Evolutionary conservation across 2,888 invertebrate genomes (phyloP), one percentile per base, ranked within the genome.

Genomic region (Yponomeuta plumbellus): DNA sequence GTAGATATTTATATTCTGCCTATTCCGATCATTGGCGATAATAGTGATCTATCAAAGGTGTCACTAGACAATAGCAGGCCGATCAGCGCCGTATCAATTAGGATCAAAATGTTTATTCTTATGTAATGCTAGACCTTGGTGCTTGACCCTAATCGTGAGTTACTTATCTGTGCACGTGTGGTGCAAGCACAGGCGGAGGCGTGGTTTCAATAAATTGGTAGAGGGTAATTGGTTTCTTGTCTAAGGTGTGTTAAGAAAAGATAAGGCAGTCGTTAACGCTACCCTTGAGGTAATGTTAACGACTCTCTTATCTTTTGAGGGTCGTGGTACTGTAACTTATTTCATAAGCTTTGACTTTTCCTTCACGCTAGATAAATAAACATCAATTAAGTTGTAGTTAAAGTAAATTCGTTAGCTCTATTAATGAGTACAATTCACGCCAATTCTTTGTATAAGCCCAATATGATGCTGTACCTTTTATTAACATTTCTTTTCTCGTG

Each of bases 61-160:
- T 73, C 71, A 62, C 66, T 59, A 56, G 68, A 77, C 73, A 75
- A 75, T 74, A 68, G 52, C 65, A 66, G 67, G 70, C 69, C 44
- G 69, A 67, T 76, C 70, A 71, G 76, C 73, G 71, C 44, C 74
- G 71, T 78, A 82, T 83, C 83, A 81, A 83, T 85, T 79, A 78
- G 75, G 77, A 72, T 76, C 74, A 79, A 80, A 83, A 81, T 84
- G 81, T 77, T 83, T 76, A 71, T 74, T 74, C 77, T 90, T 90
- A 89, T 88, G 85, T 88, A 88, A 89, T 73, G 72, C 52, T 70
- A 73, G 84, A 86, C 90, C 89, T 90, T 90, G 89, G 74, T 72
- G 80, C 86, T 88, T 89, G 90, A 90, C 89, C 90, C 85, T 83
- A 86, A 83, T 89, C 86, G 87, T 86, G 87, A 83, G 79, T 73